Percentiles rank a stretch among this genome's conserved stretches.
Conservation (phyloP, 1,140 invertebrate genomes). For the Drosophila sulfurigaster region DNA sequence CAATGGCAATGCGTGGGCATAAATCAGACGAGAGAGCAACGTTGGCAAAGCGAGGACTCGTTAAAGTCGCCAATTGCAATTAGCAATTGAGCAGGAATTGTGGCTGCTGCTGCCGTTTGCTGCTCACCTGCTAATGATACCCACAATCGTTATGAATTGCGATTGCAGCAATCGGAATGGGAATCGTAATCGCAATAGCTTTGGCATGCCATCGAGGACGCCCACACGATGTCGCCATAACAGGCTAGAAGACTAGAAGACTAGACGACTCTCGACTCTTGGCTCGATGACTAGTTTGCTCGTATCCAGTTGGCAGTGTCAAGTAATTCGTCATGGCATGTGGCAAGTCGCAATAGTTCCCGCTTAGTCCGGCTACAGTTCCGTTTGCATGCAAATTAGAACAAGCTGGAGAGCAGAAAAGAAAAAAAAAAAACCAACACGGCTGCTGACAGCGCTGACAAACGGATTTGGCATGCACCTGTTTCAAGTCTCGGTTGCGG, state of each 20-base stretch:
- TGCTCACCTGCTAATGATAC: constrained; percentile 45
- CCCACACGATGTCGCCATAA: constrained; percentile 57
- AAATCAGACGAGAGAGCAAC: constrained; percentile 56
- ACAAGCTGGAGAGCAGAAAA: constrained; percentile 63
- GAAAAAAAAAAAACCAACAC: constrained; percentile 39
- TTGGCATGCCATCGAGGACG: constrained; percentile 34
- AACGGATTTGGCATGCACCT: constrained; percentile 80
- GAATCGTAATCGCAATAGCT: constrained; percentile 25
- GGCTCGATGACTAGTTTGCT: constrained; percentile 12
- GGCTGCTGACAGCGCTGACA: constrained; percentile 55
- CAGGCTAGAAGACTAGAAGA: not conserved
- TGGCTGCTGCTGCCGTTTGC: not conserved
- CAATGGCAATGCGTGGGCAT: constrained; percentile 56
- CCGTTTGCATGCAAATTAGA: constrained; percentile 81
- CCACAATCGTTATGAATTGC: constrained; percentile 73
- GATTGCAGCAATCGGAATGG: constrained; percentile 50
- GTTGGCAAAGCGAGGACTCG: constrained; percentile 49
- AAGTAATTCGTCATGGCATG: constrained; percentile 78
- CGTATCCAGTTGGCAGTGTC: constrained; percentile 48
- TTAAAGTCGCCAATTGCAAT: constrained; percentile 62
- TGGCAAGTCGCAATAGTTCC: constrained; percentile 42
- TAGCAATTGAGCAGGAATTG: constrained; percentile 46
- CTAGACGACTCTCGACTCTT: no score
- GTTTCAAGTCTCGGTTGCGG: constrained; percentile 23
- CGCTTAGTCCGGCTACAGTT: constrained; percentile 66